phyloP scores from a whole-genome alignment of 1,140 invertebrate genomes.

The Chelonus insularis region DNA sequence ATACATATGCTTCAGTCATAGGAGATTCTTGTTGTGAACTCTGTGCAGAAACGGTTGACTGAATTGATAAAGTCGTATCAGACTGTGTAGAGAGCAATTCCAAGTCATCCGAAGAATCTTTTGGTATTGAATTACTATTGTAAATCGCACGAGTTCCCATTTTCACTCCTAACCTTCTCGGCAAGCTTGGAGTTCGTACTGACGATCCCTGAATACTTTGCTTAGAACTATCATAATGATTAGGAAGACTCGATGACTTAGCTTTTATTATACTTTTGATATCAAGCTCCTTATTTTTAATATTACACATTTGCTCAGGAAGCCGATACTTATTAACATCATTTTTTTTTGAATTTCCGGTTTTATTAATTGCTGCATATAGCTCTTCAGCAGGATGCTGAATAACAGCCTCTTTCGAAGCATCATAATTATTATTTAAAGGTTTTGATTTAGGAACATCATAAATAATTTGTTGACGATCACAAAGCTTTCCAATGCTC shows the following conservation, averaged over 20 bases:
- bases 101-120: conserved; percentile 51
- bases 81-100: conserved; percentile 54
- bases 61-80: conserved; percentile 51
- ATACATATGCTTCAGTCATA: conserved; percentile 57
- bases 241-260: conserved; percentile 54
- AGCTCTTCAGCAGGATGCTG: conserved; percentile 56
- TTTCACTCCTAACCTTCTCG: conserved; percentile 69
- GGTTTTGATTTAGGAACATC: conserved; percentile 47
- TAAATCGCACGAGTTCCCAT: conserved; percentile 71
- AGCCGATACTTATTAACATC: conserved; percentile 45
- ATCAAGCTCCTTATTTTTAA: conserved; percentile 33
- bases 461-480: conserved; percentile 34
- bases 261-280: conserved; percentile 43
- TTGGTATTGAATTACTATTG: conserved; percentile 42
- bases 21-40: conserved; percentile 44
- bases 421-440: conserved; percentile 38
- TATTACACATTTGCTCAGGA: conserved; percentile 51
- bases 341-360: conserved; percentile 41
- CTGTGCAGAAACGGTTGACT: conserved; percentile 45
- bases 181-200: conserved; percentile 57
- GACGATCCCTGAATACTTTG: conserved; percentile 40
- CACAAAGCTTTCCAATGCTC: conserved; percentile 37
- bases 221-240: conserved; percentile 43
- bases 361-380: conserved; percentile 56
- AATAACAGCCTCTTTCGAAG: conserved; percentile 34